Base-by-base conservation (phyloP, 2,113 vertebrate genomes). In the Hydropotes inermis region DNA sequence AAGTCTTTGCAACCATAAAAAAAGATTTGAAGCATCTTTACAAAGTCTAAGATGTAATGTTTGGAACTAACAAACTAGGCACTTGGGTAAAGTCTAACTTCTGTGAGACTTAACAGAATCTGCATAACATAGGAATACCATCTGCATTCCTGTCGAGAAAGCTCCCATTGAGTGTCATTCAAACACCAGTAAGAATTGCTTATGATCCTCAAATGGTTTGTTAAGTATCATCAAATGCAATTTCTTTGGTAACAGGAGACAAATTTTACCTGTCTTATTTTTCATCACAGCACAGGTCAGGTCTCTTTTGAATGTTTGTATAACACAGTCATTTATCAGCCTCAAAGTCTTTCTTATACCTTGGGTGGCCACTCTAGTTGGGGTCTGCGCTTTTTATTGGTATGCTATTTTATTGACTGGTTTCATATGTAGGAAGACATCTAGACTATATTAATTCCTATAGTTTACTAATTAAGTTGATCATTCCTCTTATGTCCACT, bases 21-120 rank as follows among this genome's bases (percentile, higher is more conserved):
- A 94, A 96, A 89, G 81, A 94, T 94, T 95, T 97, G 94, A 96
- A 98, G 89, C 95, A 93, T 97, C 94, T 93, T 98, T 97, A 93
- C 0, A 39, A 95, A 76, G 86, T 82, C 94, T 97, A 70, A 92
- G 82, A 91, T 17, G 21, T 70, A 93, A 95, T 93, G 67, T 93
- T 97, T 95, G 93, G 94, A 78, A 52, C 88, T 91, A 91, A 96
- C 94, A 97, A 97, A 97, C 60, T 97, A 97, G 97, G 79, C 96
- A 96, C 95, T 90, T 94, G 97, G 97, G 95, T 97, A 89, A 97
- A 97, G 94, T 93, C 88, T 91, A 96, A 94, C 60, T 94, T 94
- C 95, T 52, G 91, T 93, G 95, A 95, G 95, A 93, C 84, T 97
- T 96, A 91, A 74, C 45, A 89, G 97, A 97, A 97, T 97, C 91